Evolutionary conservation across 2,113 vertebrate genomes (phyloP), one percentile per base, ranked within the genome.

Genomic region (Dendrocopos noguchii): DNA sequence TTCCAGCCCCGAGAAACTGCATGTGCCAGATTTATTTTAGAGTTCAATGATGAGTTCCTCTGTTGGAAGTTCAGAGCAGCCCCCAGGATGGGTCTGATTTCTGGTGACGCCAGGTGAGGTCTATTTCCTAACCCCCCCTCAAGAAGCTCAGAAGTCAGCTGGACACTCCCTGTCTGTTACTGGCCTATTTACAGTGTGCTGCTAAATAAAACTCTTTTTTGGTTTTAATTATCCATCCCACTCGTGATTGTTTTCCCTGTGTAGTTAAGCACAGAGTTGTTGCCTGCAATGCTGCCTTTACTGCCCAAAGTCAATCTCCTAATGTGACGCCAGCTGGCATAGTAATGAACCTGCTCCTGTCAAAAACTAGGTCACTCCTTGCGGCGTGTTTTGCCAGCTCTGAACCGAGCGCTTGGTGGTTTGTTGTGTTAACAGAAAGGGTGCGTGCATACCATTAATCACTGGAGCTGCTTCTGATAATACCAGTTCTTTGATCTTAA

Each of bases 311-410:
- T 84, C 87, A 57, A 15, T 92, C 71, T 95, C 93, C 90, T 82
- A 84, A 88, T 33, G 77, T 47, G 70, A 86, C 0, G 31, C 93
- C 84, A 95, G 91, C 93, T 95, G 88, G 94, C 79, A 47, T 8
- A 64, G 87, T 24, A 66, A 71, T 67, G 87, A 96, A 84, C 88
- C 61, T 34, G 75, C 84, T 94, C 89, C 85, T 25, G 33, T 36
- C 72, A 24, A 81, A 83, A 97, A 92, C 71, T 92, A 80, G 95
- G 94, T 96, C 95, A 80, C 36, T 88, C 84, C 88, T 86, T 3
- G 1, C 93, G 64, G 85, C 3, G 1, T 31, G 44, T 70, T 87
- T 57, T 76, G 73, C 92, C 67, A 46, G 66, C 17, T 82, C 89
- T 42, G 76, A 94, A 82, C 73, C 56, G 4, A 91, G 92, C 1